These are phyloP conservation scores for Pollicipes pollicipes DNA, from an alignment of 1,140 invertebrate genomes.

Conservation along the genomic window DNA sequence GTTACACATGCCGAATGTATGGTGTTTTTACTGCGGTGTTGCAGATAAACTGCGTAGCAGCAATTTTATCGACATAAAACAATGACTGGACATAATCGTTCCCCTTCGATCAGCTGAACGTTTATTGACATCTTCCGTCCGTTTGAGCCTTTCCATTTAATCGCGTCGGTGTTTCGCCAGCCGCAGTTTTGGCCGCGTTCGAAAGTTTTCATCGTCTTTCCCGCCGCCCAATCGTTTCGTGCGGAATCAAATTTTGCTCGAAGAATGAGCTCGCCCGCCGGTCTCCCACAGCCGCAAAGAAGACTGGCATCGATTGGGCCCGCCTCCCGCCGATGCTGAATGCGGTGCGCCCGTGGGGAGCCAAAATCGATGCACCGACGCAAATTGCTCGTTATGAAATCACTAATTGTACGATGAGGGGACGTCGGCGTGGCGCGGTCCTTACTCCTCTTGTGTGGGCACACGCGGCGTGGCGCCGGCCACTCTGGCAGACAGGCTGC, in stretches of 20 bases:
- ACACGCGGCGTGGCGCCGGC: neutral
- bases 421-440: neutral
- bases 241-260: neutral
- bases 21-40: no score
- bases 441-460: neutral
- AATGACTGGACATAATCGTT: no score
- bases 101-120: no score
- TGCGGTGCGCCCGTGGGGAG: neutral
- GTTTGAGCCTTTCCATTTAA: neutral
- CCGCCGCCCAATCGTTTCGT: neutral
- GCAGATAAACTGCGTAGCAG: no score
- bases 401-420: neutral
- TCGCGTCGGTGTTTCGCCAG: neutral
- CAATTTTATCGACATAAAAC: no score
- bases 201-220: neutral
- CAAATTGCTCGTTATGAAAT: slow-evolving; percentile 2
- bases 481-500: neutral
- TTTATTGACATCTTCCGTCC: no score
- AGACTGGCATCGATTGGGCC: neutral
- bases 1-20: no score
- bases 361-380: neutral
- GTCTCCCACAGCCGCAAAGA: neutral
- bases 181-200: neutral
- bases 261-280: neutral
- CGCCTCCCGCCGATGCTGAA: neutral